Evolutionary conservation across 2,113 vertebrate species (phyloP).

Genomic region (Macrotis lagotis): DNA sequence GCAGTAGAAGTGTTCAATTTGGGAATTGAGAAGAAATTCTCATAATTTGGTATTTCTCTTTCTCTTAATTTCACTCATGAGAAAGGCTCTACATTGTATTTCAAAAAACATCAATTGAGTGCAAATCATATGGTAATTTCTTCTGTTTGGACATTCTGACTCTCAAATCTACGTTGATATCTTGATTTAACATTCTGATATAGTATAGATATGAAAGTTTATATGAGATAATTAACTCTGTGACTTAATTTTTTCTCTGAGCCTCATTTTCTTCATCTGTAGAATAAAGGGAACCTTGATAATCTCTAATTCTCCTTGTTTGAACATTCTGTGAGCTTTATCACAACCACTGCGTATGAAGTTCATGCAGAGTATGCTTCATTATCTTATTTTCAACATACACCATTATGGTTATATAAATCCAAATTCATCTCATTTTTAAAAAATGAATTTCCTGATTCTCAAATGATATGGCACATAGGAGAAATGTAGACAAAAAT

Average conservation of each 20-base stretch:
- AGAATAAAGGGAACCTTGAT: background rate
- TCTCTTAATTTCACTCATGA: background rate
- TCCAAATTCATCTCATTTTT: background rate
- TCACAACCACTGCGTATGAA: background rate
- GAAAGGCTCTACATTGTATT: background rate
- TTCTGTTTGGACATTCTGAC: conserved; percentile 5
- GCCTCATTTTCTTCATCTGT: background rate
- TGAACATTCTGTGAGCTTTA: background rate
- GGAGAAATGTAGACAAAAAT: background rate
- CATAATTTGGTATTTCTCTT: background rate
- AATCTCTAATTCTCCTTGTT: background rate
- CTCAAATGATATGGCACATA: background rate
- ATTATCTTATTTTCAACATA: background rate
- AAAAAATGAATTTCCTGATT: background rate
- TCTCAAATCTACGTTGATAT: background rate
- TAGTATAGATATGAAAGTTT: background rate
- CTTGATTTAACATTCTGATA: background rate
- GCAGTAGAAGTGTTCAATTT: background rate
- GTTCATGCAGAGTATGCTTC: background rate
- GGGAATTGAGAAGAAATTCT: background rate
- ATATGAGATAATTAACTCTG: background rate
- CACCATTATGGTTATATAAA: background rate
- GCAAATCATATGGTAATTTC: background rate
- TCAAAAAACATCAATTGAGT: background rate
- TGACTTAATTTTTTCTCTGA: background rate